phyloP scores from a whole-genome alignment of 2,888 invertebrate genomes.

The Callyntrura guangdongensis region DNA sequence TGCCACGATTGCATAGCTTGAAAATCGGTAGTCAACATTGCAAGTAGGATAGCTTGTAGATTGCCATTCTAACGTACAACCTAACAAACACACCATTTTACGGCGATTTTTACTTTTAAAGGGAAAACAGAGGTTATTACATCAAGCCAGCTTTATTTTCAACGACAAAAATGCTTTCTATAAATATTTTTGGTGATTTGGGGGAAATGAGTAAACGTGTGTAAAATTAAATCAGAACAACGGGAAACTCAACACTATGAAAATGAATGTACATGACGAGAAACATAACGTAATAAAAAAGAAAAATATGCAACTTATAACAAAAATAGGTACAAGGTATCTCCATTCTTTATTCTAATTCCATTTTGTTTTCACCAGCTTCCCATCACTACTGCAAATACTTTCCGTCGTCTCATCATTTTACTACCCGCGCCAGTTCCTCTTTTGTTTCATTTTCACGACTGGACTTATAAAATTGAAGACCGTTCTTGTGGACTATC shows the following conservation, averaged over 20 bases:
- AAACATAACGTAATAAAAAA: too few species aligned
- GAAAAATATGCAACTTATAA: too few species aligned
- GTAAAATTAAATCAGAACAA: neutral
- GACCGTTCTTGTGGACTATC: neutral
- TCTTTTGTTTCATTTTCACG: neutral
- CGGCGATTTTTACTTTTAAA: neutral
- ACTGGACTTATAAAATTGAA: neutral
- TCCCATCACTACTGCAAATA: too few species aligned
- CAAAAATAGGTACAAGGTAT: too few species aligned
- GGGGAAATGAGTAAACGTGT: neutral
- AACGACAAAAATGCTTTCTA: neutral
- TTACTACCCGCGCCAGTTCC: neutral
- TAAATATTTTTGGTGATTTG: neutral
- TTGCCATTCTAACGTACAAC: too few species aligned
- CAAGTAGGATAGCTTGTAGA: too few species aligned
- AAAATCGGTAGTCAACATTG: too few species aligned
- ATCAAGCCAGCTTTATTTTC: neutral
- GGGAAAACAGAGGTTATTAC: neutral
- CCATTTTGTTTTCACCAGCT: too few species aligned
- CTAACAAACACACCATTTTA: too few species aligned
- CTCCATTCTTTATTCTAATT: too few species aligned
- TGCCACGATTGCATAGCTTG: too few species aligned
- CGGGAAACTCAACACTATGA: neutral
- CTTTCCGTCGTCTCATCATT: neutral
- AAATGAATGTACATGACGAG: slow-evolving; percentile 8